A percentile compares a stretch with the other conserved stretches of the same genome.
phyloP scores from a whole-genome alignment of 2,797 vertebrate genomes.

The Acestrorhynchus altus region DNA sequence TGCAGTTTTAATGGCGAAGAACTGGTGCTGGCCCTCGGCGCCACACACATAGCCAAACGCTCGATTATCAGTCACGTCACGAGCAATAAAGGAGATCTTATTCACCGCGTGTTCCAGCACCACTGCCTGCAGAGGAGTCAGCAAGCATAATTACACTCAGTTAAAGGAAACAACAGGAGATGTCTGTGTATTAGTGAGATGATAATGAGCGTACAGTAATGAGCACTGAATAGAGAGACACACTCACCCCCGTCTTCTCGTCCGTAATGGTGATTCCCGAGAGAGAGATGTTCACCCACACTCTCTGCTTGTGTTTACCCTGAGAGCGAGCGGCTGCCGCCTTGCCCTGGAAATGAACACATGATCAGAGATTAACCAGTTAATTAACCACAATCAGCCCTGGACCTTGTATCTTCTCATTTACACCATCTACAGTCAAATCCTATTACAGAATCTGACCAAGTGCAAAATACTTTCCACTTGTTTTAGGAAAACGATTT shows the following conservation, averaged over 20 bases:
- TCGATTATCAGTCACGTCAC: slow-evolving; percentile 95
- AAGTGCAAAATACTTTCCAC: too few species aligned
- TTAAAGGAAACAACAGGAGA: neutral
- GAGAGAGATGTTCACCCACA: slow-evolving; percentile 77
- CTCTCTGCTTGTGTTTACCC: slow-evolving; percentile 78
- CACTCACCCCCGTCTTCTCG: slow-evolving; percentile 75
- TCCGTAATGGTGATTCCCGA: slow-evolving; percentile 74
- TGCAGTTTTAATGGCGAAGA: slow-evolving; percentile 96
- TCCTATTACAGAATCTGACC: too few species aligned
- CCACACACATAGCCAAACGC: slow-evolving; percentile 97
- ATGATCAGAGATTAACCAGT: slow-evolving; percentile 12
- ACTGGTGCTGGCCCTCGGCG: slow-evolving; percentile 96
- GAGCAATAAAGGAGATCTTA: slow-evolving; percentile 98
- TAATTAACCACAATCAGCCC: neutral
- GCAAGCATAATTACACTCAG: neutral
- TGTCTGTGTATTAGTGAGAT: neutral
- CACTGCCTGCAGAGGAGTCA: slow-evolving; percentile 81
- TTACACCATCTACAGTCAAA: neutral
- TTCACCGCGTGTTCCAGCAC: slow-evolving; percentile 94
- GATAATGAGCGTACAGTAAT: neutral
- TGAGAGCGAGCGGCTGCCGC: slow-evolving; percentile 70
- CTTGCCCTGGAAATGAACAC: slow-evolving; percentile 66
- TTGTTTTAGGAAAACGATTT: too few species aligned
- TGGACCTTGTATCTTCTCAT: neutral
- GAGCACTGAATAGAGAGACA: neutral